phyloP scores from a whole-genome alignment of 2,113 vertebrate genomes.

The Oenanthe oenanthe region DNA sequence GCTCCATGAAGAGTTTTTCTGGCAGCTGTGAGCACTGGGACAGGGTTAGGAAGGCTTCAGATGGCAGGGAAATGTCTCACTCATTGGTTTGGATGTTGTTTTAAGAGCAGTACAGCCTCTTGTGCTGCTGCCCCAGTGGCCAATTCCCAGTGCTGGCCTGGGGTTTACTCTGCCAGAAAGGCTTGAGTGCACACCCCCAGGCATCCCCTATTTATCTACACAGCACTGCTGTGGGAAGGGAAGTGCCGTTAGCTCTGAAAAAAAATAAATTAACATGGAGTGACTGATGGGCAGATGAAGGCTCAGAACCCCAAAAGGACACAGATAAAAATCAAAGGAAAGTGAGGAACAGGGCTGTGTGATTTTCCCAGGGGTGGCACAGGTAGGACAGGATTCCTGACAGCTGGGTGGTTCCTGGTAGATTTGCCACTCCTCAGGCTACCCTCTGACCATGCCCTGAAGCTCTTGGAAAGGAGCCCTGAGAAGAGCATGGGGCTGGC shows the following conservation, averaged over 20 bases:
- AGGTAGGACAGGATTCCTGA: neutral
- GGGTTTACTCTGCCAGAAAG: neutral
- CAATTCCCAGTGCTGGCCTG: neutral
- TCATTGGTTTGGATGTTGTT: neutral
- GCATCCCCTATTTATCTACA: conserved; percentile 23
- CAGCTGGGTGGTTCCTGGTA: neutral
- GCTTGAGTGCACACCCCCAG: neutral
- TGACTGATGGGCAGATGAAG: neutral
- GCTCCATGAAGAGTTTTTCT: neutral
- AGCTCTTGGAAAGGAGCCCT: neutral
- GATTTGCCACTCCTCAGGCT: neutral
- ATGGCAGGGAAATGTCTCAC: neutral
- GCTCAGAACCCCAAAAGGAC: neutral
- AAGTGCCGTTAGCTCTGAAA: conserved; percentile 7
- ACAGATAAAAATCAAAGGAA: neutral
- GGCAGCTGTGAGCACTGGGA: neutral
- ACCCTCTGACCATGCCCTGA: neutral
- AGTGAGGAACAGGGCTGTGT: neutral
- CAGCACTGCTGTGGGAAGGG: neutral
- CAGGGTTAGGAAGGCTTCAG: neutral
- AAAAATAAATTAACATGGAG: neutral
- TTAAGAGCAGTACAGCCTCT: neutral
- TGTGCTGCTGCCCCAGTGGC: neutral
- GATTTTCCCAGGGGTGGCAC: neutral
- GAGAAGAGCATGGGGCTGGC: neutral